Base-by-base conservation (phyloP, 2,113 vertebrate species). In the Microcebus griseorufus region DNA sequence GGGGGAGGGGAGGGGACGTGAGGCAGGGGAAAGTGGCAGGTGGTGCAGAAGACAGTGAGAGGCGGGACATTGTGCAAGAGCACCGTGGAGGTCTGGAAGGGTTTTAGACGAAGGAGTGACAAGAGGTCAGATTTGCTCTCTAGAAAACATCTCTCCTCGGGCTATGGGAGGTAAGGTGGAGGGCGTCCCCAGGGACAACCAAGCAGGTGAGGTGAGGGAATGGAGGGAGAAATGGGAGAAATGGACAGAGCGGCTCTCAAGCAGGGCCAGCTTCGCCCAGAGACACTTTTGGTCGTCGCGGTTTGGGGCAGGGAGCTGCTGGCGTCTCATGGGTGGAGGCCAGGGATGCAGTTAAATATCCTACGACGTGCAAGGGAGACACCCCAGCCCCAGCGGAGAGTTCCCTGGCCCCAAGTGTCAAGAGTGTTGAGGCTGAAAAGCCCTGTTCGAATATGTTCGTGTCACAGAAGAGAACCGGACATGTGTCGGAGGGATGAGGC, bases 41-140 rank as follows among this genome's bases (percentile, higher is more conserved):
- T 45, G 42, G 42, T 45, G 42, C 42, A 45, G 42, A 45, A 23
- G 12, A 6, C 2, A 3, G 39, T 0, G 17, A 34, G n/a, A 23
- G 48, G 20, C 2, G 27, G 60, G 55, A 76, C 22, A 0, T 8
- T 16, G 65, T 22, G 27, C 60, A 39, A 37, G 29, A 32, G 22
- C 34, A 11, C 51, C 29, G 0, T 0, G 2, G 27, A n/a, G n/a
- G 8, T 17, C 39, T 7, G 12, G 62, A 27, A 37, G 32, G n/a
- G 58, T 9, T 45, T 70, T 5, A n/a, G 80, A 25, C 23, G 8
- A 62, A 42, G 51, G n/a, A 84, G 64, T 7, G 37, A 27, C 5
- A 34, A 3, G n/a, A 64, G 16, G 3, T 12, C 32, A 32, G 34
- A 42, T 9, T 1, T 18, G 20, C 34, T 58, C 29, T 51, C 58